A percentile compares a stretch with the other conserved stretches of the same genome.
phyloP scores from a whole-genome alignment of 23 tunicate genomes.

The Halocynthia aurantium region DNA sequence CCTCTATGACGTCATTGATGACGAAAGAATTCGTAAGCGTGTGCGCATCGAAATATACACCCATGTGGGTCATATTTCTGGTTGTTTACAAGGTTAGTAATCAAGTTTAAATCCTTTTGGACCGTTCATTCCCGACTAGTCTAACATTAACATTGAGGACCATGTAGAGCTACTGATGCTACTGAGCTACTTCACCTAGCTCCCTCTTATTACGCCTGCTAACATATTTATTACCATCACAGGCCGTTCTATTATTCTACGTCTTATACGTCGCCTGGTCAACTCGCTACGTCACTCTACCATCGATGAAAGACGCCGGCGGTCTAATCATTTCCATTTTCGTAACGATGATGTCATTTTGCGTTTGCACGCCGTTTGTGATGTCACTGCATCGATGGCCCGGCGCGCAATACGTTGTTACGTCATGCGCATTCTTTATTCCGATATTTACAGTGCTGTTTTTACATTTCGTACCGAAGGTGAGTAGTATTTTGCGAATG shows the following conservation, averaged over 20 bases:
- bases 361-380: constrained; percentile 25
- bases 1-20: too few relatives aligned
- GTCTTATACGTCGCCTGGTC: constrained; percentile 45
- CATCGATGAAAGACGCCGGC: constrained; percentile 41
- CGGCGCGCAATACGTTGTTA: constrained; percentile 7
- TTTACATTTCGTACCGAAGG: constrained; percentile 22
- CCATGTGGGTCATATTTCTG: too few relatives aligned
- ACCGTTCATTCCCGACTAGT: too few relatives aligned
- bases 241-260: constrained; percentile 9
- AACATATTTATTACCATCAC: neutral
- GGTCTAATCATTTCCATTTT: constrained; percentile 19
- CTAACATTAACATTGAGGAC: too few relatives aligned
- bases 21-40: too few relatives aligned
- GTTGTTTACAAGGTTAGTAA: too few relatives aligned
- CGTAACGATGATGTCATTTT: constrained; percentile 11
- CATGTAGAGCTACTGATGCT: too few relatives aligned
- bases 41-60: too few relatives aligned
- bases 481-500: neutral
- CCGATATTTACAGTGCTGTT: constrained; percentile 13
- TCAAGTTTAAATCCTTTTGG: too few relatives aligned
- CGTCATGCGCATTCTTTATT: constrained; percentile 13
- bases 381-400: constrained; percentile 25
- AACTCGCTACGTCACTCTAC: constrained; percentile 41
- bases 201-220: too few relatives aligned
- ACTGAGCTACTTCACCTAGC: too few relatives aligned